These are phyloP conservation scores for Habroteleia sp. DNA, from an alignment of 2,888 invertebrate species.

Conservation along the genomic window DNA sequence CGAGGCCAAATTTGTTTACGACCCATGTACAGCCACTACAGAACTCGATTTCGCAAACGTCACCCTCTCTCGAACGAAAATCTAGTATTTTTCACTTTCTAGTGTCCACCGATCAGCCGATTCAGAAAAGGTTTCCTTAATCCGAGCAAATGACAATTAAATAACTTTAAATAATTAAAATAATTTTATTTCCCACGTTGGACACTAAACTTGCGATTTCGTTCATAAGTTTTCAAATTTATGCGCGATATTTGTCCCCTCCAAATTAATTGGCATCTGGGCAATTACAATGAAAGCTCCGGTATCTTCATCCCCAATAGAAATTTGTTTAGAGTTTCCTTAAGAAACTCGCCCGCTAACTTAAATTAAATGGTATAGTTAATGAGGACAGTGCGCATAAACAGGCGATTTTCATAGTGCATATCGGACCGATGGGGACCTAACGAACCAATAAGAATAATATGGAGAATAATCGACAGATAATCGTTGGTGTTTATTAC, in stretches of 20 bases:
- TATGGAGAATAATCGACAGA: slow-evolving; percentile 29
- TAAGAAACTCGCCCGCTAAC: too few species aligned
- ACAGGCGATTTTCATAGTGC: slow-evolving; percentile 20
- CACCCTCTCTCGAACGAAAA: slow-evolving; percentile 2
- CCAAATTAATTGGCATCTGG: slow-evolving; percentile 4
- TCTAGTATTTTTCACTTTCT: slow-evolving; percentile 15
- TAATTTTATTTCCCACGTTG: slow-evolving; percentile 3
- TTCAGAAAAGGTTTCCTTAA: slow-evolving; percentile 2
- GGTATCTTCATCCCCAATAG: too few species aligned
- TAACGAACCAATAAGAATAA: slow-evolving; percentile 24
- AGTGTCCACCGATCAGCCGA: neutral
- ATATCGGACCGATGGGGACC: slow-evolving; percentile 37
- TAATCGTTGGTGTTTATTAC: slow-evolving; percentile 30
- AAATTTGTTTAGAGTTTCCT: too few species aligned
- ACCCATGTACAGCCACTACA: slow-evolving; percentile 11
- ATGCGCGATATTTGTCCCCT: slow-evolving; percentile 20
- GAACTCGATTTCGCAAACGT: slow-evolving; percentile 15
- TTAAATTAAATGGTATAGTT: too few species aligned
- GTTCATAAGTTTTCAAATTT: slow-evolving; percentile 6
- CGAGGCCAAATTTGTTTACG: slow-evolving; percentile 50
- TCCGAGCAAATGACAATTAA: slow-evolving; percentile 8
- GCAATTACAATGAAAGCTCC: slow-evolving; percentile 22
- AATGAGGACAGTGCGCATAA: slow-evolving; percentile 33
- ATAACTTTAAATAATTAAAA: slow-evolving; percentile 16
- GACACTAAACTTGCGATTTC: slow-evolving; percentile 2